Base-by-base conservation (phyloP, 2,888 invertebrate genomes). In the Beris chalybata region DNA sequence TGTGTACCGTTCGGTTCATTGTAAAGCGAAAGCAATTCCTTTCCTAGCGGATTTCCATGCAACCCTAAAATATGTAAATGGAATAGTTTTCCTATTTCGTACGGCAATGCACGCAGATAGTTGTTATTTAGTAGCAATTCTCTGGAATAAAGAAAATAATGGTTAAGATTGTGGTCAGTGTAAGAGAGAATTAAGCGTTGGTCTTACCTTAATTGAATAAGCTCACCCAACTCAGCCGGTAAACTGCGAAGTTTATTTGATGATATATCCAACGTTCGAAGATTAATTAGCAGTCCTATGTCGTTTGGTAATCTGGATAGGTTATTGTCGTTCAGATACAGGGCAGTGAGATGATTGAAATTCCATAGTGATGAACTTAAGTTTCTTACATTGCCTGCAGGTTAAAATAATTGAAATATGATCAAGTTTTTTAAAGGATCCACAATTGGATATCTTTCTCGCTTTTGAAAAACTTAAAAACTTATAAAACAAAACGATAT, bases 1-100 rank as follows among this genome's bases (percentile, higher is more conserved):
- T 91, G 89, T 54, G 95, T 95, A 64, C 97, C 97, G 80, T 95
- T 95, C 75, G 89, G 89, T 82, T 97, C 97, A 79, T 91, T 92
- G 83, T 95, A 97, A 72, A 97, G 86, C 71, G 90, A 87, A 81
- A 94, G 86, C 81, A 97, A 90, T 79, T 97, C 97, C 81, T 93
- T 93, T 77, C 91, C 90, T 71, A 98, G 85, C 48, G 97, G 97
- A 85, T 98, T 98, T 30, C 96, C 97, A 77, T 92, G 90, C 74
- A 94, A 85, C 77, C 96, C 95, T 73, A 99, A 86, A 76, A 92
- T 88, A 82, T 95, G 93, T 71, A 99, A 86, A 83, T 97, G 95
- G 83, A 98, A 99, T 75, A 98, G 86, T 83, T 96, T 96, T 74
- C 99, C 99, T 75, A 99, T 85, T 83, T 98, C 97, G 82, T 93